A percentile compares a stretch with the other conserved stretches of the same genome.
Conservation (phyloP, 2,888 invertebrate genomes). For the Drosophila pseudotalamancana region DNA sequence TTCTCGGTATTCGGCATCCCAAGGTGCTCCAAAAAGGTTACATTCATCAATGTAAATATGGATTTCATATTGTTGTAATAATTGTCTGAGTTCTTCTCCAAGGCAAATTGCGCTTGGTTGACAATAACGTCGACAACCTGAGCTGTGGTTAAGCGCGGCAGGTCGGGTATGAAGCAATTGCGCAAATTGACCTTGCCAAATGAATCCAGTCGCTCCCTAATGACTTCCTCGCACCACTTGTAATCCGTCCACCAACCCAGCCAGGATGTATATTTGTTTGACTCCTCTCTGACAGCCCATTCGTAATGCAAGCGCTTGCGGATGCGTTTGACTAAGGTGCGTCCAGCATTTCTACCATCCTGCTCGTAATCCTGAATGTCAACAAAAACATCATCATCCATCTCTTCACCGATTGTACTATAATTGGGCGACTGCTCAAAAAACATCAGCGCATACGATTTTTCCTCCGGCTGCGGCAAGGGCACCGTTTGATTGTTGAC, state of each 20-base stretch:
- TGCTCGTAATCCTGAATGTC: slow-evolving; percentile 29
- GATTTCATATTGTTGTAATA: slow-evolving; percentile 64
- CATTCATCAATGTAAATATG: slow-evolving; percentile 60
- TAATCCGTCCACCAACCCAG: slow-evolving; percentile 63
- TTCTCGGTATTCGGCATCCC: slow-evolving; percentile 39
- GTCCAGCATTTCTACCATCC: slow-evolving; percentile 49
- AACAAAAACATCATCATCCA: slow-evolving; percentile 39
- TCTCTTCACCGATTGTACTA: slow-evolving; percentile 54
- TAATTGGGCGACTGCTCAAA: slow-evolving; percentile 60
- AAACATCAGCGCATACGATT: slow-evolving; percentile 66
- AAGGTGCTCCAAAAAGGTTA: slow-evolving; percentile 61
- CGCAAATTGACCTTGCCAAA: slow-evolving; percentile 51
- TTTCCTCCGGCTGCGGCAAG: slow-evolving; percentile 55
- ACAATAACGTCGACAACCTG: slow-evolving; percentile 58
- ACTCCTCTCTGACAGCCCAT: slow-evolving; percentile 36
- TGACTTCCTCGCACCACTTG: slow-evolving; percentile 55
- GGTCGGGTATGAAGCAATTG: slow-evolving; percentile 61
- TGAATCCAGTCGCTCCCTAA: slow-evolving; percentile 37
- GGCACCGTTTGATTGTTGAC: slow-evolving; percentile 30
- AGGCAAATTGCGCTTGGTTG: slow-evolving; percentile 53
- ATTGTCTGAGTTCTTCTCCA: slow-evolving; percentile 60
- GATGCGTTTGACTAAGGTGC: slow-evolving; percentile 49
- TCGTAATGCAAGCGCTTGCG: slow-evolving; percentile 57
- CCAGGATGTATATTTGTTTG: slow-evolving; percentile 55
- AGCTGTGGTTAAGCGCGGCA: slow-evolving; percentile 55